Conservation (phyloP, 1,140 invertebrate genomes). For the Palaemon carinicauda region DNA sequence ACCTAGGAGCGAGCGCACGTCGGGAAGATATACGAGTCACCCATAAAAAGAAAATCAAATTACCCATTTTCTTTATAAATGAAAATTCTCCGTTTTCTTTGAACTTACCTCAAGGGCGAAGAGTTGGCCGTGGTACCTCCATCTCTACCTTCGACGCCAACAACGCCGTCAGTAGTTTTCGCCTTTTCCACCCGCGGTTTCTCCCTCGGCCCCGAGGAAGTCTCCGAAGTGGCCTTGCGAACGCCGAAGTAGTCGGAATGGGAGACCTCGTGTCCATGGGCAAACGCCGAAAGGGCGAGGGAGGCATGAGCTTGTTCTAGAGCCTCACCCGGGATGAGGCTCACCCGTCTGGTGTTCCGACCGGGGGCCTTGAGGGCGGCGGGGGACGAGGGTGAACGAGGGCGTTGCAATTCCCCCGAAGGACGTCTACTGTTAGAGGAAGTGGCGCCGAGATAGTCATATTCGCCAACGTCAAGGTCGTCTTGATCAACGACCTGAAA, state of each 20-base stretch:
- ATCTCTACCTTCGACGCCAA: conserved; percentile 42
- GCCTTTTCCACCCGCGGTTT: conserved; percentile 26
- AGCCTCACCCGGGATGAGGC: conserved; percentile 51
- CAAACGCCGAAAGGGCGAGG: conserved; percentile 34
- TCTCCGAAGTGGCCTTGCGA: not conserved
- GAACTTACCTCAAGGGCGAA: conserved; percentile 51
- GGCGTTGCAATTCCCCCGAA: conserved; percentile 12
- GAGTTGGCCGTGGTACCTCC: conserved; percentile 35
- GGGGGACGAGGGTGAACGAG: conserved; percentile 39
- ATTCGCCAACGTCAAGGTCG: conserved; percentile 10
- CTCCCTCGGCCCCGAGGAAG: not conserved
- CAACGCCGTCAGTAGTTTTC: conserved; percentile 20
- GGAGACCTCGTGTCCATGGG: not conserved
- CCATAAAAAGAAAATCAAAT: conserved; percentile 7
- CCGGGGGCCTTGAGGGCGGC: conserved; percentile 35
- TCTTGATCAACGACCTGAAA: conserved; percentile 50
- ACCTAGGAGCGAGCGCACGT: no score
- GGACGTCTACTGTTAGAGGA: not conserved
- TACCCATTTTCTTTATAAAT: not conserved
- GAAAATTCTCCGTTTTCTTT: not conserved
- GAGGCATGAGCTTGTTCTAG: conserved; percentile 38
- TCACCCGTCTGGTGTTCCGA: conserved; percentile 29
- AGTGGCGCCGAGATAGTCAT: conserved; percentile 4
- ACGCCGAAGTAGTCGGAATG: not conserved
- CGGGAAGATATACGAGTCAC: not conserved